Percentiles rank a stretch among this genome's conserved stretches.
phyloP scores from a whole-genome alignment of 2,888 invertebrate genomes.

The Sericinus montela region DNA sequence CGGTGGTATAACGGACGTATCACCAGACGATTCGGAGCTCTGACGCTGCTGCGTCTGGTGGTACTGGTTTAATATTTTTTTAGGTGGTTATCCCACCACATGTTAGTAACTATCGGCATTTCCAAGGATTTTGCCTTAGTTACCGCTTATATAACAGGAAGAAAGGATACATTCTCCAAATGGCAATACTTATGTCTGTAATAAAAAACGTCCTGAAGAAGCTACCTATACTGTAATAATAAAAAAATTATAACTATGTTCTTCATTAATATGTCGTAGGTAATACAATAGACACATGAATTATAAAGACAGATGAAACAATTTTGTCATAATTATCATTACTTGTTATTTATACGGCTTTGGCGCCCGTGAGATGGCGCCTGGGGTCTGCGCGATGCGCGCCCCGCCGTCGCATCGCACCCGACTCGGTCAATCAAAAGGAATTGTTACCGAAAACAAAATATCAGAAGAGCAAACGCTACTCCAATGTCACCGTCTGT shows the following conservation, averaged over 20 bases:
- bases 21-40: too few species aligned
- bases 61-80: too few species aligned
- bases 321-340: conserved; percentile 19
- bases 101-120: too few species aligned
- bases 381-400: conserved; percentile 6
- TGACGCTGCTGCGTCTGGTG: too few species aligned
- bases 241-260: neutral
- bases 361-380: conserved; percentile 16
- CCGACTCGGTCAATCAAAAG: conserved; percentile 15
- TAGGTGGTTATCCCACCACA: too few species aligned
- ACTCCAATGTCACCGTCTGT: conserved; percentile 17
- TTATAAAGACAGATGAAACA: conserved; percentile 12
- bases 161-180: too few species aligned
- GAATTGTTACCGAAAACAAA: conserved; percentile 19
- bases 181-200: too few species aligned
- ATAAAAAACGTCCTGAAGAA: too few species aligned
- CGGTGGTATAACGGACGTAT: too few species aligned
- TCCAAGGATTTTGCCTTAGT: too few species aligned
- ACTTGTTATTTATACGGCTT: conserved; percentile 16
- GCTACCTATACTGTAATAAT: too few species aligned
- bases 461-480: conserved; percentile 7
- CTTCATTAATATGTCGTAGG: neutral
- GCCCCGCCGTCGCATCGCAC: conserved; percentile 7
- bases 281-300: neutral
- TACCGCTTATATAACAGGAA: too few species aligned